These are phyloP conservation scores for Emydura subglobosa DNA, from an alignment of 2,113 vertebrate species.

Conservation along the genomic window DNA sequence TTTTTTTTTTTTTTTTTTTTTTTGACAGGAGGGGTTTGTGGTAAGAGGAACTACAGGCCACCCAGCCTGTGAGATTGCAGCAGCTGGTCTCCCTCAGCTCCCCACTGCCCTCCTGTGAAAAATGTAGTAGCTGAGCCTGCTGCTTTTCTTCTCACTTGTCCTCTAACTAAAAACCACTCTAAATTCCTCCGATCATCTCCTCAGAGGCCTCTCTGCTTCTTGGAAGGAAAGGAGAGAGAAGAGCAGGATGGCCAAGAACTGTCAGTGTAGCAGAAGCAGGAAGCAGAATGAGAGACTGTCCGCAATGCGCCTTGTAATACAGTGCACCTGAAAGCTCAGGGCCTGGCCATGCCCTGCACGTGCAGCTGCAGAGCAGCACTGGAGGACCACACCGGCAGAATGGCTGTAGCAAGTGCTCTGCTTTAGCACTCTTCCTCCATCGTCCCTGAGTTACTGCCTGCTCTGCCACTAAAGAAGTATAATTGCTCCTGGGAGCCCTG, in stretches of 20 bases:
- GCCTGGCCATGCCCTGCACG: background rate
- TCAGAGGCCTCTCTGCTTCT: background rate
- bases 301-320: background rate
- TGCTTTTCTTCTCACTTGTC: background rate
- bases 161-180: background rate
- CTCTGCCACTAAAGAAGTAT: background rate
- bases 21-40: background rate
- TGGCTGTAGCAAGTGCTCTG: background rate
- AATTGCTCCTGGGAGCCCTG: background rate
- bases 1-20: background rate
- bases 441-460: background rate
- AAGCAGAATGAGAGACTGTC: background rate
- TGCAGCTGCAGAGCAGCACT: background rate
- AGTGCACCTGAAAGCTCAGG: background rate
- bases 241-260: background rate
- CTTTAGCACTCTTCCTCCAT: background rate
- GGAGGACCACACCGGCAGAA: background rate
- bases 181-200: background rate
- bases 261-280: background rate
- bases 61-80: background rate
- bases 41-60: background rate
- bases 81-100: background rate
- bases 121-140: background rate
- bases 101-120: background rate
- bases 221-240: background rate